phyloP scores from a whole-genome alignment of 92 coral and sea anemone genomes.

The Paragorgia papillata region DNA sequence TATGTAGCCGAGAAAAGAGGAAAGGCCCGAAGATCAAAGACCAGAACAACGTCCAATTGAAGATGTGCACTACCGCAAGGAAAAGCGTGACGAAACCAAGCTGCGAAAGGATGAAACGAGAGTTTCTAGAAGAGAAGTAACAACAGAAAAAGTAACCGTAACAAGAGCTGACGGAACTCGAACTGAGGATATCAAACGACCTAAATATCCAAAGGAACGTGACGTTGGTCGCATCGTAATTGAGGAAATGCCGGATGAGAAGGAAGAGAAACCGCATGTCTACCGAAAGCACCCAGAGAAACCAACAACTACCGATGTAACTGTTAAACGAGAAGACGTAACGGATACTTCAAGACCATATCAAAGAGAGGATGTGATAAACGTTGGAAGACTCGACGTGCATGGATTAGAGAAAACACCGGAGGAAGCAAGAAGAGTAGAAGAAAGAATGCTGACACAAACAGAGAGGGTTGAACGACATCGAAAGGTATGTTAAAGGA shows the following conservation, averaged over 20 bases:
- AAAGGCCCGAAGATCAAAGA: too few species aligned
- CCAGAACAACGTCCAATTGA: too few species aligned
- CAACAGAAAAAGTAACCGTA: neutral
- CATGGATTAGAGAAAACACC: neutral
- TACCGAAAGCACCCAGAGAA: too few species aligned
- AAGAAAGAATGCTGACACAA: conserved; percentile 4
- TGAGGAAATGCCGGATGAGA: neutral
- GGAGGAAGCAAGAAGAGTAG: conserved; percentile 1
- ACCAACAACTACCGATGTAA: too few species aligned
- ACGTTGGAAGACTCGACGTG: conserved; percentile 15
- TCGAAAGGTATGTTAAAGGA: conserved; percentile 6
- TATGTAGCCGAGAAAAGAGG: too few species aligned
- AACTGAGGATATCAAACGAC: conserved; percentile 1
- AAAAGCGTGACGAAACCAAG: conserved; percentile 7
- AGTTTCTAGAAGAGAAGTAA: neutral
- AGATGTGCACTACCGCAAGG: too few species aligned
- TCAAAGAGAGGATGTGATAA: neutral
- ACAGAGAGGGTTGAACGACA: conserved; percentile 6
- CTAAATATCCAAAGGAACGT: neutral
- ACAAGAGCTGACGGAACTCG: neutral
- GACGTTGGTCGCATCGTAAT: conserved; percentile 4
- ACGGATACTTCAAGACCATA: too few species aligned
- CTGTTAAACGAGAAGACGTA: too few species aligned
- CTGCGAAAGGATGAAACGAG: neutral
- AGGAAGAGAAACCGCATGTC: too few species aligned